Base-by-base conservation (phyloP, 2,888 invertebrate genomes). In the Thereva unica region DNA sequence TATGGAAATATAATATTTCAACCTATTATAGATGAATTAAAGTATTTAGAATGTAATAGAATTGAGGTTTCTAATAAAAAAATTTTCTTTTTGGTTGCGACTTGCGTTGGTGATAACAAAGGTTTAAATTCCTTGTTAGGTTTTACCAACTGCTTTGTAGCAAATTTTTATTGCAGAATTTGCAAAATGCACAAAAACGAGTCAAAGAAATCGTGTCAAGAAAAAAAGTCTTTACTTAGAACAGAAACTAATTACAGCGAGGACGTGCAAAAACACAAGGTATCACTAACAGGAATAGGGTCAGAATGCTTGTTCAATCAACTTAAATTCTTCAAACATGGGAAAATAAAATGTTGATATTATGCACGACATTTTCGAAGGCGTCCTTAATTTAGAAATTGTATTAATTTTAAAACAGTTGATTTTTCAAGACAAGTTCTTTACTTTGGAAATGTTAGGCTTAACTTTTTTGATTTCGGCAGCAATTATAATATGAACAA, bases 251-350 rank as follows among this genome's bases (percentile, higher is more conserved):
- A 59, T 47, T 71, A 70, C 61, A 40, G 5, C 1, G 40, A 8
- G 9, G 65, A 68, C 47, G 10, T 64, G n/a, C 5, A 49, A 40
- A 23, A 23, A 23, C 23, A 23, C 23, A 23, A 23, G 23, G 23
- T 23, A 23, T 23, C 23, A 23, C 23, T 68, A 35, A 68, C 45
- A 53, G 70, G 71, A 41, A 68, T 65, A 66, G 66, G 42, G 42
- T 23, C 40, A 69, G 65, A 40, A 47, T 71, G 44, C 23, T 23
- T 23, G 23, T 72, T 68, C 55, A 56, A 70, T 55, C 41, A 56
- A 7, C 42, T 72, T 40, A 49, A 54, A 34, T 57, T 55, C 9
- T 71, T 71, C 34, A 42, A 70, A 56, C 56, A 5, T 57, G 44
- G 40, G 41, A 64, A 40, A 69, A 71, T 54, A 42, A 12, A 56